Evolutionary conservation across 30 jellyfish, hydroid and myxozoan genomes (phyloP), one percentile per base, ranked within the genome.

Genomic region (Sanderia malayensis): DNA sequence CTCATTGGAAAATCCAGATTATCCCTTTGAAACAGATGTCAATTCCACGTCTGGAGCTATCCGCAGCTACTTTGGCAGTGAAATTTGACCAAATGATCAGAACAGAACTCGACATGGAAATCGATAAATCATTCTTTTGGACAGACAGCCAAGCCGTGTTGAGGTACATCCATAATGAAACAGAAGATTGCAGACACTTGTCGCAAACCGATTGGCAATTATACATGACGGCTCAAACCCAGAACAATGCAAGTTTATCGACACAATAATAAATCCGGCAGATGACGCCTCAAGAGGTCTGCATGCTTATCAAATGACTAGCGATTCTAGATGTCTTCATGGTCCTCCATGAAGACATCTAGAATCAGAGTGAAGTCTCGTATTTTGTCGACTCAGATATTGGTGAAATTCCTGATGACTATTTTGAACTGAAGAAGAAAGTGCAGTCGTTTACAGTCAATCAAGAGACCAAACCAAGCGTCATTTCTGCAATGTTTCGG

Each of bases 1-100:
- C 33, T 73, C 34, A 37, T 58, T 22, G 95, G 89, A 8, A 83
- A 83, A 34, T 60, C 95, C 2, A 37, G 95, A n/a, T n/a, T n/a
- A n/a, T n/a, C n/a, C n/a, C n/a, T n/a, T n/a, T n/a, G n/a, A n/a
- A n/a, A n/a, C n/a, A n/a, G n/a, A n/a, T n/a, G n/a, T n/a, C n/a
- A n/a, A n/a, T n/a, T n/a, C n/a, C n/a, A n/a, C n/a, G n/a, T n/a
- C n/a, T n/a, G n/a, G n/a, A n/a, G n/a, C n/a, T n/a, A n/a, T n/a
- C n/a, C n/a, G n/a, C n/a, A n/a, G n/a, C n/a, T n/a, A n/a, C n/a
- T n/a, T n/a, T n/a, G n/a, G n/a, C n/a, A n/a, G n/a, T n/a, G n/a
- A n/a, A n/a, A n/a, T n/a, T n/a, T n/a, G n/a, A n/a, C n/a, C n/a
- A n/a, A n/a, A n/a, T n/a, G n/a, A n/a, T n/a, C n/a, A n/a, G n/a